These are phyloP conservation scores for Ricordea florida DNA, from an alignment of 92 coral and sea anemone genomes.

Conservation along the genomic window DNA sequence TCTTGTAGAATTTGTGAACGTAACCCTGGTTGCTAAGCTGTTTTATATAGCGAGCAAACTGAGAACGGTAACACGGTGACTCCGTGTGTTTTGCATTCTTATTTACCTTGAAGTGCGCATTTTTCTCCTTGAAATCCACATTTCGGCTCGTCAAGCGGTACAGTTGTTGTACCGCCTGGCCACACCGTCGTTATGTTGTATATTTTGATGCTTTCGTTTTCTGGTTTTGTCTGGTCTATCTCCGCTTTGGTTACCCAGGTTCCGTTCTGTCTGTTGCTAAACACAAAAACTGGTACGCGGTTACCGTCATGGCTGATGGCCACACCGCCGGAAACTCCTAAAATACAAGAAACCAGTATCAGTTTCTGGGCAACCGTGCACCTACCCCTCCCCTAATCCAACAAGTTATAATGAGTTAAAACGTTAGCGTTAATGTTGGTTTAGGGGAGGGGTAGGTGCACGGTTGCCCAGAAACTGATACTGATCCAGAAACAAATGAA, in stretches of 20 bases:
- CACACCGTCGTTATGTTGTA: slow-evolving; percentile 35
- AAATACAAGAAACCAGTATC: not conserved
- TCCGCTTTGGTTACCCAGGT: slow-evolving; percentile 27
- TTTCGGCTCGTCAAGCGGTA: slow-evolving; percentile 61
- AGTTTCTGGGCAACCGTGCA: too few relatives aligned
- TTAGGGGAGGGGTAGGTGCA: too few relatives aligned
- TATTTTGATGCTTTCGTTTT: slow-evolving; percentile 20
- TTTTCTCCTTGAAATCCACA: slow-evolving; percentile 80
- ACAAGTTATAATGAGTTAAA: too few relatives aligned
- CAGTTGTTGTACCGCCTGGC: slow-evolving; percentile 76
- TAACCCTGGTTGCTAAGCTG: too few relatives aligned
- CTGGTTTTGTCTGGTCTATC: slow-evolving; percentile 44
- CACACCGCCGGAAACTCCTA: slow-evolving; percentile 77
- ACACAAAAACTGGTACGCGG: slow-evolving; percentile 75
- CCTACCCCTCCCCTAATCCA: too few relatives aligned
- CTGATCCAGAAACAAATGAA: too few relatives aligned
- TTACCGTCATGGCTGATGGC: slow-evolving; percentile 60
- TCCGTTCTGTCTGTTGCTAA: slow-evolving; percentile 67
- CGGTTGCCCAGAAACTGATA: too few relatives aligned
- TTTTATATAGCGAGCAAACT: too few relatives aligned
- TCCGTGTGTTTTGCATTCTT: too few relatives aligned
- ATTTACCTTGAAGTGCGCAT: slow-evolving; percentile 21
- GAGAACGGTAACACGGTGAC: too few relatives aligned
- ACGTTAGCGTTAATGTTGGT: too few relatives aligned
- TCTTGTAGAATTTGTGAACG: too few relatives aligned